phyloP scores from a whole-genome alignment of 2,888 invertebrate genomes.

The Cerastis rubricosa region DNA sequence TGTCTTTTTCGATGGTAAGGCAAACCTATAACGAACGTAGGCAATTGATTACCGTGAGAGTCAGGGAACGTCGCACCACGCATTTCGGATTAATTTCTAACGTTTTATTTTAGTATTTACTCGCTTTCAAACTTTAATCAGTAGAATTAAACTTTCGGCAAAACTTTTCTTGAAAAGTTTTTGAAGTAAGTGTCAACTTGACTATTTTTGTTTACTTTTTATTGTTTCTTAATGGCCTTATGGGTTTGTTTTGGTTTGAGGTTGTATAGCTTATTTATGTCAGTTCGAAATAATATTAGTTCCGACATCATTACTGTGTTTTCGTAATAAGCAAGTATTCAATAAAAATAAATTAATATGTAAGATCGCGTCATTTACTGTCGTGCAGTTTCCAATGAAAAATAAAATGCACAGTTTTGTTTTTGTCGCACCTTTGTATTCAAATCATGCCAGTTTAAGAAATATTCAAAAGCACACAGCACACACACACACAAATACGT shows the following conservation, averaged over 20 bases:
- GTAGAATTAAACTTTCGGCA: conserved; percentile 65
- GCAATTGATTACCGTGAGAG: conserved; percentile 54
- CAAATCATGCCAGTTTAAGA: conserved; percentile 31
- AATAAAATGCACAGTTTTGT: not conserved
- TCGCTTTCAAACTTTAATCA: conserved; percentile 66
- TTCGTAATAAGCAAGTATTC: not conserved
- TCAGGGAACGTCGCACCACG: conserved; percentile 69
- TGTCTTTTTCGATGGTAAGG: conserved; percentile 16
- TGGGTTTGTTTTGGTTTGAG: conserved; percentile 46
- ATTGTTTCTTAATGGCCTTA: conserved; percentile 60
- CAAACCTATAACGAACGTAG: too few relatives aligned
- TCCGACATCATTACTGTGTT: not conserved
- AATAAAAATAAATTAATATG: not conserved
- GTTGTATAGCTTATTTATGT: conserved; percentile 46
- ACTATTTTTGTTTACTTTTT: conserved; percentile 68
- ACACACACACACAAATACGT: conserved; percentile 56
- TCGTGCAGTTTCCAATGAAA: not conserved
- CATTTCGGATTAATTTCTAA: conserved; percentile 62
- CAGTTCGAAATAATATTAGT: conserved; percentile 9
- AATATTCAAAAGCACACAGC: conserved; percentile 55
- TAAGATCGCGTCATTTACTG: not conserved
- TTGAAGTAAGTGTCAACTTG: conserved; percentile 76
- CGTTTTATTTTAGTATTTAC: conserved; percentile 51
- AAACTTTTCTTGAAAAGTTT: conserved; percentile 77
- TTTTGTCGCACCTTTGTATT: conserved; percentile 19